Base-by-base conservation (phyloP, 2,113 vertebrate species). In the Suricata suricatta region DNA sequence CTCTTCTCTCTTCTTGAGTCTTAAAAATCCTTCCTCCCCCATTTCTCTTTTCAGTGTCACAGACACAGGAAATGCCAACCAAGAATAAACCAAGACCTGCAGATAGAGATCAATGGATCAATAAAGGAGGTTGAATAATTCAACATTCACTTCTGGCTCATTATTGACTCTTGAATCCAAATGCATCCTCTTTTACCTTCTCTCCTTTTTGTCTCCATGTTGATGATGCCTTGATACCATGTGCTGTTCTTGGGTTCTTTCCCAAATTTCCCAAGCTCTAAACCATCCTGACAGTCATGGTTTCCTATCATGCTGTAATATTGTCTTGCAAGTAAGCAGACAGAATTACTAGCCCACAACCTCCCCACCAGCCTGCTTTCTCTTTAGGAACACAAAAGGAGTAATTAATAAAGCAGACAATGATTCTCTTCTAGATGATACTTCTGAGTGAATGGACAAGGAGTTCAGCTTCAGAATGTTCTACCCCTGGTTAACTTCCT, bases 61-160 rank as follows among this genome's bases (percentile, higher is more conserved):
- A 97, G 85, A 95, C 92, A 93, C 90, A 97, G 97, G 96, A 97
- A 97, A 97, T 94, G 77, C 90, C 87, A 79, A 94, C 89, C 85
- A 96, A 97, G 95, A 97, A 97, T 96, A 98, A 97, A 96, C 94
- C 95, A 93, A 97, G 95, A 97, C 90, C 90, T 96, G 90, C 95
- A 98, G 91, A 94, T 97, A 96, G 76, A 97, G 93, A 98, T 98
- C 97, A 98, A 98, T 97, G 44, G 82, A 98, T 98, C 97, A 93
- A 98, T 98, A 97, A 96, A 95, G 57, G 74, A 98, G 95, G 95
- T 27, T 98, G 97, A 98, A 98, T 98, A 98, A 98, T 98, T 98
- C 96, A 98, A 92, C 97, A 96, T 81, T 97, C 95, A 91, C 93
- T 97, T 96, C 97, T 96, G 85, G 93, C 95, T 97, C 83, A 88